A percentile compares a stretch with the other conserved stretches of the same genome.
phyloP scores from a whole-genome alignment of 2,888 invertebrate genomes.

The Leuctra nigra region DNA sequence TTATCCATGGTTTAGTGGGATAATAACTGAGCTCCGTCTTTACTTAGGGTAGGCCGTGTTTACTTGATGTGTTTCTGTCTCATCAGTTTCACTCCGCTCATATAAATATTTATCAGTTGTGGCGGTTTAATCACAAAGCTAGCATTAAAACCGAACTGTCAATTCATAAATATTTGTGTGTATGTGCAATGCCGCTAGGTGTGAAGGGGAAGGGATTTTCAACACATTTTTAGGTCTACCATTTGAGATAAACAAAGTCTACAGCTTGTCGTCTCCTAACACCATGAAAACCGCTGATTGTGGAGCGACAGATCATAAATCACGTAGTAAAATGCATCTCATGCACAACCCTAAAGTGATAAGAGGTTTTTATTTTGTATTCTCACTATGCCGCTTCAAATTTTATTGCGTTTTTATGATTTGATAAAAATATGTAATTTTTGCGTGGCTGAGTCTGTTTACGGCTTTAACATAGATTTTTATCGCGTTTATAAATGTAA shows the following conservation, averaged over 20 bases:
- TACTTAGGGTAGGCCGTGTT: constrained; percentile 20
- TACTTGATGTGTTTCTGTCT: constrained; percentile 14
- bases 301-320: not conserved
- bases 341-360: not conserved
- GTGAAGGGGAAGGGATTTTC: not conserved
- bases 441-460: no score
- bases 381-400: no score
- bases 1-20: constrained; percentile 12
- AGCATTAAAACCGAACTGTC: constrained; percentile 1
- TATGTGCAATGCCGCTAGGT: not conserved
- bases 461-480: no score
- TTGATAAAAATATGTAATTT: no score
- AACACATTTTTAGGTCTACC: constrained; percentile 1
- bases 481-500: no score
- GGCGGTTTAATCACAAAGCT: constrained; percentile 9
- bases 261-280: not conserved
- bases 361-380: no score
- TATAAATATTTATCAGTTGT: constrained; percentile 23
- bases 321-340: not conserved
- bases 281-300: not conserved
- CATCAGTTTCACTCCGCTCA: constrained; percentile 14
- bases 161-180: constrained; percentile 8
- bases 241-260: constrained; percentile 12
- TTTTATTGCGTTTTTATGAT: no score
- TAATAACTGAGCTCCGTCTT: constrained; percentile 13